Evolutionary conservation across 2,888 invertebrate genomes (phyloP), one percentile per base, ranked within the genome.

Genomic region (Eulithis testata): DNA sequence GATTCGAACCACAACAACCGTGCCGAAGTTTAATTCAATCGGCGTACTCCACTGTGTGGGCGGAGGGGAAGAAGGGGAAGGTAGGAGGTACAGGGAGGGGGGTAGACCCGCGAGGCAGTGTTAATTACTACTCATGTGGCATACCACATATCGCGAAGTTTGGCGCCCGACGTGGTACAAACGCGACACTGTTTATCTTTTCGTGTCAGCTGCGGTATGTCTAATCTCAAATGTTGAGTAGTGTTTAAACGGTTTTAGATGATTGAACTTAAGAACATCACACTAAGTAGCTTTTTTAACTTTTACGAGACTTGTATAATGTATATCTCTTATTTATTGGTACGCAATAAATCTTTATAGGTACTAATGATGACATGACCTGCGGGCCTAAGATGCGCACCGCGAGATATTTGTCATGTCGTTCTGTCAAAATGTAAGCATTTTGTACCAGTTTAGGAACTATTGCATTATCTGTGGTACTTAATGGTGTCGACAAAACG

Each of bases 11-110:
- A 86, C 90, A 91, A 90, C 90, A 90, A 89, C 86, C 85, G 85
- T 87, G 87, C 88, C 85, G 83, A 91, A 93, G 90, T 93, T 92
- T 92, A 93, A 93, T 93, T 92, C 92, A 91, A 93, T 91, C 91
- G 89, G 85, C 86, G 88, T 85, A 85, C 85, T 84, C 84, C 87
- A 83, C 81, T 85, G 82, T 81, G 82, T 81, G 83, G 72, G 72
- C 59, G 74, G 68, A 69, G 70, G 74, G 9, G 44, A 12, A 21
- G 14, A 68, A 62, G 68, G 56, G 43, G 65, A 73, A 68, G 68
- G 67, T 65, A 69, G 69, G 69, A 62, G 72, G 57, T 61, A 40
- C 58, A 73, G 74, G 74, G 63, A 40, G 68, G 71, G 73, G 72
- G 74, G 77, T 72, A 77, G 70, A 73, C 70, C 76, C 77, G 80